A percentile compares a stretch with the other conserved stretches of the same genome.
These are phyloP conservation scores for Oreochromis grahami DNA, from an alignment of 2,797 vertebrate genomes.

Conservation along the genomic window DNA sequence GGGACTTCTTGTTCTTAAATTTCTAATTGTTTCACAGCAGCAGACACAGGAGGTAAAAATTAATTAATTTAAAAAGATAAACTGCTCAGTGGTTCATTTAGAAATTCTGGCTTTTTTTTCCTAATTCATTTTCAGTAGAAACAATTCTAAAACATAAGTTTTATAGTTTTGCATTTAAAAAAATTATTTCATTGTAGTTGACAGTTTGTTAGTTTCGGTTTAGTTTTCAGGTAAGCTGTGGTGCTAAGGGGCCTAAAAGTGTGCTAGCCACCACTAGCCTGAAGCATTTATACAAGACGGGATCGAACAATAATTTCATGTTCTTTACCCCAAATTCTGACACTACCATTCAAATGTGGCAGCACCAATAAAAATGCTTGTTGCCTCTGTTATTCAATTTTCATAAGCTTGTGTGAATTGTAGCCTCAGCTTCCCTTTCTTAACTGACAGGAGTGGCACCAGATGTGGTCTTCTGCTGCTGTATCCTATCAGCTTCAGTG, in stretches of 20 bases:
- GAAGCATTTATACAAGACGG: background rate
- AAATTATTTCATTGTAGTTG: background rate
- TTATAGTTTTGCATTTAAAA: background rate
- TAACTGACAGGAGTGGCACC: background rate
- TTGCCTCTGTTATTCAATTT: background rate
- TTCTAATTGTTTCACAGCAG: background rate
- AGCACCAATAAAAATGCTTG: background rate
- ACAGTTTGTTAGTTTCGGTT: background rate
- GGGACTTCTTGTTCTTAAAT: background rate
- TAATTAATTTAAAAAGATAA: background rate
- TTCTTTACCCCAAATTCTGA: background rate
- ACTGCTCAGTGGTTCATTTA: background rate
- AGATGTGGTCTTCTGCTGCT: background rate
- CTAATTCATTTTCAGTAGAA: background rate
- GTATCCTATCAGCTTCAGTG: background rate
- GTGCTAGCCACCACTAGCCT: background rate
- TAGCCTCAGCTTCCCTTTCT: background rate
- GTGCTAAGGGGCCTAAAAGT: background rate
- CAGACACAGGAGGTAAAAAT: background rate
- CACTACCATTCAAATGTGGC: background rate
- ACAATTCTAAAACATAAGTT: background rate
- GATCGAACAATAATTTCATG: background rate
- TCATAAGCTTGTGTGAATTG: background rate
- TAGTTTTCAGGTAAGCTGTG: background rate
- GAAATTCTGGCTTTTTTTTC: background rate